Conservation (phyloP, 2,888 invertebrate species). For the Tetragonula carbonaria region DNA sequence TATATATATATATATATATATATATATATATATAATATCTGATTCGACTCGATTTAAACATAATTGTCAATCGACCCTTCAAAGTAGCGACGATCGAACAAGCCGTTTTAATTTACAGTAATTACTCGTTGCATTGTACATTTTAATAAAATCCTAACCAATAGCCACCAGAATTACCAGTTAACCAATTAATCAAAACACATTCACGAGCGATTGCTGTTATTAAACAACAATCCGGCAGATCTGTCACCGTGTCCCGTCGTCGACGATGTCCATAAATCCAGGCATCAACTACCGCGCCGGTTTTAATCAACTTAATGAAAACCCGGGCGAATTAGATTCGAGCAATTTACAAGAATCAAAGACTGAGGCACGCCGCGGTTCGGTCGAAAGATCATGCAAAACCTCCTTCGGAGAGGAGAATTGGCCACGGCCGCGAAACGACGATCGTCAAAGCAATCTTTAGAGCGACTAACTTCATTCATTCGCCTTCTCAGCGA, state of each 20-base stretch:
- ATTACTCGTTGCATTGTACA: too few species aligned
- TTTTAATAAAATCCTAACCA: too few species aligned
- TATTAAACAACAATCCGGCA: not conserved
- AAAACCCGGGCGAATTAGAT: conserved; percentile 28
- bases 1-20: too few species aligned
- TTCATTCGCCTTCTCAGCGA: conserved; percentile 20
- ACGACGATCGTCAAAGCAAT: conserved; percentile 36
- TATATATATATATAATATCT: too few species aligned
- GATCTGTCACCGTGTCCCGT: not conserved
- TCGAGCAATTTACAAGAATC: conserved; percentile 41
- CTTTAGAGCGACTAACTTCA: conserved; percentile 12
- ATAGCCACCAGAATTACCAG: too few species aligned
- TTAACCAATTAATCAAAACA: too few species aligned
- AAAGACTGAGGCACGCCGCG: conserved; percentile 9
- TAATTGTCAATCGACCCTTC: too few species aligned
- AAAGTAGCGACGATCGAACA: too few species aligned
- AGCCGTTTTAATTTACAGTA: too few species aligned
- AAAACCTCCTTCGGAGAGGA: conserved; percentile 19
- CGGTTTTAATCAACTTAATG: conserved; percentile 4
- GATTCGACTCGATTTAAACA: too few species aligned
- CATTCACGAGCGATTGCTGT: too few species aligned
- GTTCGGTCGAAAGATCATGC: conserved; percentile 22
- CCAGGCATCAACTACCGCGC: not conserved
- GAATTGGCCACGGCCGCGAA: conserved; percentile 33
- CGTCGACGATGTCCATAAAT: conserved; percentile 8